Evolutionary conservation across 2,888 invertebrate genomes (phyloP), one percentile per base, ranked within the genome.

Genomic region (Leistus spinibarbis): DNA sequence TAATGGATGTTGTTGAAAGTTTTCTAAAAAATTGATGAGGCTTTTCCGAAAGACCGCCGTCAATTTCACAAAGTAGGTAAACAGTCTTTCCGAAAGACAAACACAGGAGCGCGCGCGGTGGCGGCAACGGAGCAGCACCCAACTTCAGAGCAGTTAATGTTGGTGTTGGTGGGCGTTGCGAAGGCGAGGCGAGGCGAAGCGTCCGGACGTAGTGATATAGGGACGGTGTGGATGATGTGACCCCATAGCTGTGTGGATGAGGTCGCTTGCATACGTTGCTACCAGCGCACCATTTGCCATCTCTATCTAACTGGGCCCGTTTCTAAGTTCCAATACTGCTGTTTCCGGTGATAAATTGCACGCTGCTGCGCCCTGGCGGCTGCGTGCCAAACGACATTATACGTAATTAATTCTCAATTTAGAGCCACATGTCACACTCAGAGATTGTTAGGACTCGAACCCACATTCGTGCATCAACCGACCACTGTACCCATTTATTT

Each of bases 321-420:
- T 72, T 74, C 74, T 75, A 68, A 75, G 75, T 75, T 75, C 75
- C 75, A 69, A 69, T 79, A 77, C 77, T 78, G 67, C 77, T 77
- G 77, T 76, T 76, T 79, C 79, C 79, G 77, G 79, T 77, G 76
- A 79, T 79, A 79, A 79, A 79, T 79, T 78, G 78, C 77, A 77
- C 75, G 70, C 77, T 77, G 70, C 77, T 77, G 78, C 77, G 69
- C 76, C 75, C 77, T 70, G 66, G 76, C 76, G 77, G 65, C 78
- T 78, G 78, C 78, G 77, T 79, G 79, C 79, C 79, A 79, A 79
- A 79, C 78, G 79, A 79, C 79, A 79, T 79, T 78, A 76, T 72
- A 76, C 77, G 78, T 79, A 79, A 79, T 79, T 79, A 79, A 79
- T 79, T 79, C 79, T 78, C 77, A 78, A 79, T 79, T 79, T 78